Evolutionary conservation across 1,140 invertebrate genomes (phyloP).

Genomic region (Mycetomoellerius zeteki): DNA sequence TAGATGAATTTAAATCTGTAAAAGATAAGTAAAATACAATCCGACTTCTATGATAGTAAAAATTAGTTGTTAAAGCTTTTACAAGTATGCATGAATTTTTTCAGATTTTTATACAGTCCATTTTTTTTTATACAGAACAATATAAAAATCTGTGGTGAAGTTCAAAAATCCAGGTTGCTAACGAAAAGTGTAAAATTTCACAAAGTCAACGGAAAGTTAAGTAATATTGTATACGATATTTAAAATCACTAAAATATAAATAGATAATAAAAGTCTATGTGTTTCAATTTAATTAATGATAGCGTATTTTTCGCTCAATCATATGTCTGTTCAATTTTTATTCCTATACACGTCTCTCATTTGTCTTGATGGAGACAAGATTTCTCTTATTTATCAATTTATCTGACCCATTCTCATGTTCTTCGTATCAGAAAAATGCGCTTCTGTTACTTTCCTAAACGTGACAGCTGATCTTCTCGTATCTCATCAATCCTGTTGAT

Average conservation of each 20-base stretch:
- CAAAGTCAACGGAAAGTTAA: too few relatives aligned
- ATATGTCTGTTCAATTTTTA: neutral
- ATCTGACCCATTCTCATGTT: neutral
- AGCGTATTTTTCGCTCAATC: neutral
- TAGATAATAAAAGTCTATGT: neutral
- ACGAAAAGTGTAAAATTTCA: too few relatives aligned
- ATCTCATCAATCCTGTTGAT: slow-evolving; percentile 27
- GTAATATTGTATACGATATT: neutral
- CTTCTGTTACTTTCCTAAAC: slow-evolving; percentile 30
- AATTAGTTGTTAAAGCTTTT: too few relatives aligned
- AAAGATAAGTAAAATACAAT: too few relatives aligned
- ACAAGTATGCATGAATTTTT: too few relatives aligned
- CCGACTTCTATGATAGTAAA: too few relatives aligned
- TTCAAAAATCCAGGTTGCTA: too few relatives aligned
- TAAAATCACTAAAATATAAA: neutral
- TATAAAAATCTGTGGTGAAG: too few relatives aligned
- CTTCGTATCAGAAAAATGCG: neutral
- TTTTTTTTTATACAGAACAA: too few relatives aligned
- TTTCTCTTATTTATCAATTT: slow-evolving; percentile 34
- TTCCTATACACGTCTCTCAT: too few relatives aligned
- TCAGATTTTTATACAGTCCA: too few relatives aligned
- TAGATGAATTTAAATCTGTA: too few relatives aligned
- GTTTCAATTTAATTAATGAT: neutral
- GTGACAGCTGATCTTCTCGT: slow-evolving; percentile 38
- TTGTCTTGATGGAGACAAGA: slow-evolving; percentile 10